phyloP scores from a whole-genome alignment of 2,797 vertebrate species.

The Balearica regulorum region DNA sequence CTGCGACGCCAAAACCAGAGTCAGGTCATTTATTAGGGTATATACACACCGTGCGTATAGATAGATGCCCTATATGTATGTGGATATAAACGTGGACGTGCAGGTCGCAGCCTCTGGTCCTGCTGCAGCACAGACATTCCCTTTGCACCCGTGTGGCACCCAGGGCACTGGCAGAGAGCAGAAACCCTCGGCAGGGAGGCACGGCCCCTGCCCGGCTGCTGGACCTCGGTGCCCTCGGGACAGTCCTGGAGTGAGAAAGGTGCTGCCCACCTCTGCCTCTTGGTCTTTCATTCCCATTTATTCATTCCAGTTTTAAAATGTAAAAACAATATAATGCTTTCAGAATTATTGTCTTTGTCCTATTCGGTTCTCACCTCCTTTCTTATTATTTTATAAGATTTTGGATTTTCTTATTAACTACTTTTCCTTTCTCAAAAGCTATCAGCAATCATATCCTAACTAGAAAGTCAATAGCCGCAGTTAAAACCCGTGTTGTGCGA shows the following conservation, averaged over 20 bases:
- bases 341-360: neutral
- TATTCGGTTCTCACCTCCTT: neutral
- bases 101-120: neutral
- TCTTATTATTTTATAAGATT: neutral
- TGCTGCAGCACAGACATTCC: neutral
- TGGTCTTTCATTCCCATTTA: neutral
- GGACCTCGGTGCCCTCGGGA: neutral
- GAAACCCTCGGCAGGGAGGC: neutral
- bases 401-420: neutral
- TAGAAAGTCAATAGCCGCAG: too few relatives aligned
- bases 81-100: fast-evolving
- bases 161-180: neutral
- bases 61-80: fast-evolving
- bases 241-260: neutral
- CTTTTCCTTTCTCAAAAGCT: neutral
- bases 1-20: fast-evolving
- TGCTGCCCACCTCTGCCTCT: neutral
- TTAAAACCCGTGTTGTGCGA: neutral
- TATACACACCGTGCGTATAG: fast-evolving
- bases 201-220: neutral
- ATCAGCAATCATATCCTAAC: neutral
- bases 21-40: neutral
- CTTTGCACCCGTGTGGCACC: neutral
- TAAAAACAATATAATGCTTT: neutral
- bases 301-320: neutral